A percentile compares a stretch with the other conserved stretches of the same genome.
Conservation (phyloP, 2,113 vertebrate species). For the Hippopotamus amphibius region DNA sequence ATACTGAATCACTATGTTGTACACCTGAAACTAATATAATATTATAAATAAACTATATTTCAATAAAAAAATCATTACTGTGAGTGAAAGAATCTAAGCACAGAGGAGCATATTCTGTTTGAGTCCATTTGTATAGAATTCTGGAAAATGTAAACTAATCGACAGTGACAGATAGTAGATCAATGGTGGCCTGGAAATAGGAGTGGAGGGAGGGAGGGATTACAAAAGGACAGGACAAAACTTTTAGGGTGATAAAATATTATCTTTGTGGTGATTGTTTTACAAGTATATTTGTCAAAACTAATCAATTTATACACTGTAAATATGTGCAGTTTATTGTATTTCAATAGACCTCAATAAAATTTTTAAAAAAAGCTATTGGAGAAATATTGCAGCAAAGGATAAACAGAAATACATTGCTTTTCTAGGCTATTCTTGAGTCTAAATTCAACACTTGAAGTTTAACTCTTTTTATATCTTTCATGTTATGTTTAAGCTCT, state of each 20-base stretch:
- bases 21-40: neutral
- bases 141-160: constrained; percentile 1
- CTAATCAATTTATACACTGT: neutral
- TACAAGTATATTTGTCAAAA: neutral
- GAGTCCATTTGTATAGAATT: constrained; percentile 41
- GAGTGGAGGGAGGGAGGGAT: neutral
- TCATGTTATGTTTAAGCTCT: neutral
- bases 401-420: neutral
- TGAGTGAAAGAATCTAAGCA: neutral
- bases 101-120: neutral
- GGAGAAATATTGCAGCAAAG: neutral
- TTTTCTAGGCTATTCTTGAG: neutral
- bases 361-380: neutral
- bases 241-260: constrained; percentile 11
- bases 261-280: neutral
- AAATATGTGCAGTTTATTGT: neutral
- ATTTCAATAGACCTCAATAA: neutral
- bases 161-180: neutral
- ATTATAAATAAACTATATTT: neutral
- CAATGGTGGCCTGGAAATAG: neutral
- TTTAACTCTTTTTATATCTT: constrained; percentile 28
- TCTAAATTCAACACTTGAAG: neutral
- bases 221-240: neutral
- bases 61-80: neutral
- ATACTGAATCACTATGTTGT: neutral